phyloP scores from a whole-genome alignment of 2,797 vertebrate species.

The Poeciliopsis infans region DNA sequence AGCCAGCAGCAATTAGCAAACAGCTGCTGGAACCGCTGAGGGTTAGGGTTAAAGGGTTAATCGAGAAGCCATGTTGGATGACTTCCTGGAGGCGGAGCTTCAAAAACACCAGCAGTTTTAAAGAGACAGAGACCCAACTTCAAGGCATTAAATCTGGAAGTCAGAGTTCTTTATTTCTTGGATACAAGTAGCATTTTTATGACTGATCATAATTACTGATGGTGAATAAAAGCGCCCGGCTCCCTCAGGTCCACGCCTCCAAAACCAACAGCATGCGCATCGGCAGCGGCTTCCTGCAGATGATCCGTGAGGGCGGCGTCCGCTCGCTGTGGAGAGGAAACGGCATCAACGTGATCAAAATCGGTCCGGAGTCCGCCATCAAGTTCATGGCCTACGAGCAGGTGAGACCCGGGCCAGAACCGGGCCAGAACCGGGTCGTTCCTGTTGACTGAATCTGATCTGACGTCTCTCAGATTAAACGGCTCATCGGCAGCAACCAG shows the following conservation, averaged over 20 bases:
- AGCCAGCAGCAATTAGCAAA: too few relatives aligned
- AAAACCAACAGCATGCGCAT: slow-evolving; percentile 93
- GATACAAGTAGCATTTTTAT: too few relatives aligned
- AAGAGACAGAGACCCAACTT: too few relatives aligned
- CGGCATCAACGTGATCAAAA: slow-evolving; percentile 96
- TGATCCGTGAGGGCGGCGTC: slow-evolving; percentile 92
- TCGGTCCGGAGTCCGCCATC: slow-evolving; percentile 94
- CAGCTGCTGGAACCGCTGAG: too few relatives aligned
- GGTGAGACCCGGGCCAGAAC: slow-evolving; percentile 66
- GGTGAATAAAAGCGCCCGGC: neutral
- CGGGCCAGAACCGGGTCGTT: neutral
- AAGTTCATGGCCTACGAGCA: slow-evolving; percentile 99
- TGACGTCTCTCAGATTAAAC: slow-evolving; percentile 84
- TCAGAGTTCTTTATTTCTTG: too few relatives aligned
- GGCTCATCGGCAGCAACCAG: slow-evolving; percentile 92
- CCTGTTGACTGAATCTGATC: neutral
- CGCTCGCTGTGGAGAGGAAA: slow-evolving; percentile 94
- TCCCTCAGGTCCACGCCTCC: slow-evolving; percentile 88
- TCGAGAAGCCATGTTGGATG: too few relatives aligned
- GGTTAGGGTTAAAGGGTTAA: too few relatives aligned
- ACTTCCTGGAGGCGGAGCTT: neutral
- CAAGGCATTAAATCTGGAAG: too few relatives aligned
- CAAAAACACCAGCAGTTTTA: too few relatives aligned
- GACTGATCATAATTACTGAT: too few relatives aligned
- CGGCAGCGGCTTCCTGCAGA: slow-evolving; percentile 88